Evolutionary conservation across 2,888 invertebrate species (phyloP), one percentile per base, ranked within the genome.

Genomic region (Sarcophaga variegata): DNA sequence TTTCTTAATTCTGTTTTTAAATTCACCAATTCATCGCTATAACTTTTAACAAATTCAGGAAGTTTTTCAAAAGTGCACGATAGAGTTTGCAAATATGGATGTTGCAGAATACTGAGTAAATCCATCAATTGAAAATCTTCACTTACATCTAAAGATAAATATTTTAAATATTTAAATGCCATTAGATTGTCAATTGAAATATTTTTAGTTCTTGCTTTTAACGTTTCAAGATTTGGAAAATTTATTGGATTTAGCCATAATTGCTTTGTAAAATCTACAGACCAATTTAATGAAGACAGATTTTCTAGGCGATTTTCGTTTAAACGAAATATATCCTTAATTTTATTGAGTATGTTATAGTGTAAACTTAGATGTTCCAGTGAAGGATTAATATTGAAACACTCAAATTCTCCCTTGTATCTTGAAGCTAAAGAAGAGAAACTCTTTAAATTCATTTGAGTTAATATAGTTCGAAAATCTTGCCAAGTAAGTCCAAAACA

Each of bases 401-500:
- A 62, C 45, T 47, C 37, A 14, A 47, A 47, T 14, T 22, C 45
- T 17, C 47, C 63, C 6, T 6, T 14, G 14, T 63, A 74, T 4
- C 47, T 8, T 4, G 63, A 62, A n/a, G 6, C n/a, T 20, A 62
- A 22, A 3, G 74, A 63, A 10, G 63, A 62, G 17, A 74, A 63
- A 6, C 45, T 20, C 17, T 49, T 22, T 25, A 74, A 63, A 25
- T 25, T 74, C 74, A 63, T 74, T 45, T 47, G 14, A 17, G 17
- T 47, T 74, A 74, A 76, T 25, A 59, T 63, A 25, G 22, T 79
- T 66, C 71, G 14, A 17, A 74, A 74, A 63, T 74, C 47, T 8
- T 45, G 37, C 63, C 74, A 74, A 10, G 74, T 74, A 22, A 74
- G 62, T 10, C 63, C 45, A 45, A 20, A 27, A 25, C 74, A 74